Percentiles rank a stretch among this genome's conserved stretches.
phyloP scores from a whole-genome alignment of 2,113 vertebrate genomes.

The Rhea americana region DNA sequence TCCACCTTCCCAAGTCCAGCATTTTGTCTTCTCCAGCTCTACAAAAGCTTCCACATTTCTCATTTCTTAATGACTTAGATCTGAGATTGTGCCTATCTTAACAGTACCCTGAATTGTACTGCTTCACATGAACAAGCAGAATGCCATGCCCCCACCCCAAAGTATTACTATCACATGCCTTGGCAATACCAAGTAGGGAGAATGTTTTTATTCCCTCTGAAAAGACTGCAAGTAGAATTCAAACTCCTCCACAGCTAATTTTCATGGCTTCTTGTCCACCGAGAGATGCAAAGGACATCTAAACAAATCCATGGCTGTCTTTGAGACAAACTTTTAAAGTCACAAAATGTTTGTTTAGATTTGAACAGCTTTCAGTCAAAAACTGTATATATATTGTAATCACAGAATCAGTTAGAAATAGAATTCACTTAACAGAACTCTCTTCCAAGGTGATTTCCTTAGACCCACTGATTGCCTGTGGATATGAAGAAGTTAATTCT shows the following conservation, averaged over 20 bases:
- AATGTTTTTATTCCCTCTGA: neutral
- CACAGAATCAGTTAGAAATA: neutral
- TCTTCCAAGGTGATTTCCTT: neutral
- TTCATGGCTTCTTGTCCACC: neutral
- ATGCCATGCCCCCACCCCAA: no score
- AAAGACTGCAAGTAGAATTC: neutral
- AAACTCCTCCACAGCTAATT: neutral
- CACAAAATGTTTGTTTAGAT: neutral
- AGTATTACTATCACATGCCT: neutral
- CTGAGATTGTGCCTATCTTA: neutral
- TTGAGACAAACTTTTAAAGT: neutral
- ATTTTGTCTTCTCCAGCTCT: neutral
- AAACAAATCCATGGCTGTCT: neutral
- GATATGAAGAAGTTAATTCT: neutral
- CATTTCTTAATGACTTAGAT: neutral
- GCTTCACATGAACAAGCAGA: neutral
- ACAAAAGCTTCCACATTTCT: neutral
- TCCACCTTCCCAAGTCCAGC: neutral
- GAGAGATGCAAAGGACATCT: neutral
- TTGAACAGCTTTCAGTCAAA: neutral
- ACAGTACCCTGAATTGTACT: neutral
- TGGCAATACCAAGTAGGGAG: accelerated
- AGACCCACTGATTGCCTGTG: neutral
- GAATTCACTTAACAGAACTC: neutral
- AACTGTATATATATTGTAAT: neutral